These are phyloP conservation scores for Eledone cirrhosa DNA, from an alignment of 2,888 invertebrate species.

Conservation along the genomic window DNA sequence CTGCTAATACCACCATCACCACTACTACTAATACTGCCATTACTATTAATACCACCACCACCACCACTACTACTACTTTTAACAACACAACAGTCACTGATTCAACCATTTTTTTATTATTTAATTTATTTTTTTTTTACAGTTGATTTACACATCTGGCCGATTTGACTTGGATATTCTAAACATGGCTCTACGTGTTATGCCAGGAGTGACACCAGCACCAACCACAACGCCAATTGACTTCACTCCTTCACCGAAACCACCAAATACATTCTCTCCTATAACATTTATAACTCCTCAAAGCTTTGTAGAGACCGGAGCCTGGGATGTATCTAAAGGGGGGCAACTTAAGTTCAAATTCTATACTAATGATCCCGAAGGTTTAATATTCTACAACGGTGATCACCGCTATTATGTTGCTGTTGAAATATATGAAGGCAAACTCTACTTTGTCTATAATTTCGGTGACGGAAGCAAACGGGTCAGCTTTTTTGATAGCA, in stretches of 20 bases:
- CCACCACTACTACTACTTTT: too few relatives aligned
- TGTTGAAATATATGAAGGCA: conserved; percentile 61
- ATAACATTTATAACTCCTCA: conserved; percentile 35
- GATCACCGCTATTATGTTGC: conserved; percentile 50
- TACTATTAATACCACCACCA: too few relatives aligned
- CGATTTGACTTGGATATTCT: too few relatives aligned
- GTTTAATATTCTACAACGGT: conserved; percentile 52
- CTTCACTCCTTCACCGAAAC: neutral
- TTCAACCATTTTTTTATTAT: too few relatives aligned
- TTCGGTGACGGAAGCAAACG: conserved; percentile 50
- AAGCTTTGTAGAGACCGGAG: neutral
- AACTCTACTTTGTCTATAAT: conserved; percentile 58
- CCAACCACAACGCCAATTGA: conserved; percentile 19
- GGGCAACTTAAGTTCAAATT: conserved; percentile 55
- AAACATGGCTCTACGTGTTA: too few relatives aligned
- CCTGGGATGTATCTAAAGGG: conserved; percentile 34
- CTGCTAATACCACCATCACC: too few relatives aligned
- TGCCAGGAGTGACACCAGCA: neutral
- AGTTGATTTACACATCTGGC: too few relatives aligned
- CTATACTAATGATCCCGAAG: conserved; percentile 55
- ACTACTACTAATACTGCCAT: too few relatives aligned
- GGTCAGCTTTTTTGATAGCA: conserved; percentile 42
- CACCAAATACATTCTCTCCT: neutral
- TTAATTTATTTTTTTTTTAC: too few relatives aligned
- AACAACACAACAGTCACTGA: too few relatives aligned